Conservation (phyloP, 92 coral and sea anemone species). For the Porites divaricata region DNA sequence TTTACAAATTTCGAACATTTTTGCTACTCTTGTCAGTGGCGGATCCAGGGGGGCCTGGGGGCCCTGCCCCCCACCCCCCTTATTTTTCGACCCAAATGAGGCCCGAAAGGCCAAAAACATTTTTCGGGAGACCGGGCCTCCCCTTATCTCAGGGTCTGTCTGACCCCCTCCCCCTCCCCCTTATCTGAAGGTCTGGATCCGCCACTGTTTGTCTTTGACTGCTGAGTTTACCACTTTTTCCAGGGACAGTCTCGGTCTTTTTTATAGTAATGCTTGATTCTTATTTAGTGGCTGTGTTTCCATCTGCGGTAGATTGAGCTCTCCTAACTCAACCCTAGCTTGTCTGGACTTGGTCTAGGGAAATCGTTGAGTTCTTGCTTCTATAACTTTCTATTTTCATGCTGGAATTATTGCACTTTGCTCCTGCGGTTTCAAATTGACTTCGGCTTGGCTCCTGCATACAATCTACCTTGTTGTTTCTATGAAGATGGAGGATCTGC, state of each 20-base stretch:
- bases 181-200: too few species aligned
- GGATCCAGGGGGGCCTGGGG: too few species aligned
- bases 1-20: neutral
- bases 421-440: slow-evolving; percentile 1
- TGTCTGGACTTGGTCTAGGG: neutral
- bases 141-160: too few species aligned
- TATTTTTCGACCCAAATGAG: too few species aligned
- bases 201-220: too few species aligned
- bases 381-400: slow-evolving; percentile 15
- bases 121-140: too few species aligned
- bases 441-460: neutral
- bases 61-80: too few species aligned
- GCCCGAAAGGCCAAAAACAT: too few species aligned
- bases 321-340: neutral
- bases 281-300: neutral
- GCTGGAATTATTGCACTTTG: neutral
- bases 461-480: slow-evolving; percentile 14
- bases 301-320: neutral
- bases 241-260: too few species aligned
- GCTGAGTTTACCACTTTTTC: too few species aligned
- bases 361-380: neutral
- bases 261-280: neutral
- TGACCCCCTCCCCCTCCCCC: too few species aligned
- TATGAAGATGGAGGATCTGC: slow-evolving; percentile 36
- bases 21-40: neutral